Percentiles rank a stretch among this genome's conserved stretches.
phyloP scores from a whole-genome alignment of 2,797 vertebrate species.

The Neosilurus mollespiculum region DNA sequence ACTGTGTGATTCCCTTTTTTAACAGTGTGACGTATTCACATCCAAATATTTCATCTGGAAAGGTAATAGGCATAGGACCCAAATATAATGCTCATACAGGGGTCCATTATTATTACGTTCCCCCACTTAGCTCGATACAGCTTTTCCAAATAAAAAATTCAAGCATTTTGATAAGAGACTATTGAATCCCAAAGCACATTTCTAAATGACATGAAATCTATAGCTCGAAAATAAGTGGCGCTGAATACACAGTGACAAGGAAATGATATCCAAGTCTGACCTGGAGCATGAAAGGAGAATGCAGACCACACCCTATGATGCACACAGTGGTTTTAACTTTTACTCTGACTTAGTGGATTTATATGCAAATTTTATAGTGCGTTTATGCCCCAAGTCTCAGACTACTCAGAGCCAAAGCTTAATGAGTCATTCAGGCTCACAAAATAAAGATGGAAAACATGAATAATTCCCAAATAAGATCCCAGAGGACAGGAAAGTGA shows the following conservation, averaged over 20 bases:
- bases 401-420: conserved; percentile 31
- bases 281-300: conserved; percentile 18
- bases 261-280: conserved; percentile 16
- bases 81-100: not conserved
- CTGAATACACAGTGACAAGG: not conserved
- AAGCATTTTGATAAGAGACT: not conserved
- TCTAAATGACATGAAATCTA: not conserved
- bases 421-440: conserved; percentile 45
- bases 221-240: not conserved
- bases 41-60: not conserved
- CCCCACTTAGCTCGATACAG: not conserved
- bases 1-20: not conserved
- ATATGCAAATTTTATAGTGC: conserved; percentile 33
- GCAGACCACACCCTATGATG: conserved; percentile 3
- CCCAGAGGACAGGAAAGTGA: conserved; percentile 30
- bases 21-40: not conserved
- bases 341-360: conserved; percentile 8
- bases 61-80: not conserved
- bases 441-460: conserved; percentile 46
- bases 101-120: not conserved
- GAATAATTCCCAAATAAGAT: conserved; percentile 48
- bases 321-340: conserved; percentile 16
- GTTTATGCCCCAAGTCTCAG: conserved; percentile 28
- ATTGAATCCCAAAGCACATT: not conserved
- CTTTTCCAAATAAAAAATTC: not conserved